Conservation (phyloP, 30 jellyfish, hydroid and myxozoan genomes). For the Hydractinia echinata region DNA sequence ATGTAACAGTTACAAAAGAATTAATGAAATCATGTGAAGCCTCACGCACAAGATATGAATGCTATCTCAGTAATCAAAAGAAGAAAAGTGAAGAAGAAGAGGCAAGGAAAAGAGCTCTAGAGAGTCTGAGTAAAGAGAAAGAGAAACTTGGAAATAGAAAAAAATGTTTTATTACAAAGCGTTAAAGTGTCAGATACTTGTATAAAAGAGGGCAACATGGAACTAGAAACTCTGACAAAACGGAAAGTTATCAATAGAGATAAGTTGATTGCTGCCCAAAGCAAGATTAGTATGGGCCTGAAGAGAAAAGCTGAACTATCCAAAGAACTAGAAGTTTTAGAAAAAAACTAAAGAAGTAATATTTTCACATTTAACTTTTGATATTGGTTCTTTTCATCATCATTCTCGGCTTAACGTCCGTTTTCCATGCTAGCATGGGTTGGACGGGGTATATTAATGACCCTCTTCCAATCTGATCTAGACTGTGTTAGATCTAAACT, state of each 20-base stretch:
- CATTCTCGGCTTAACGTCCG: too few relatives aligned
- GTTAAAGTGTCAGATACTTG: not conserved
- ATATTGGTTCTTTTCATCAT: too few relatives aligned
- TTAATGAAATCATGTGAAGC: constrained; percentile 8
- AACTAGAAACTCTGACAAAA: not conserved
- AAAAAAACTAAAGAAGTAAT: not conserved
- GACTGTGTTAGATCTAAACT: too few relatives aligned
- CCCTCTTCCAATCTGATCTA: too few relatives aligned
- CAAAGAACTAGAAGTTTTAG: not conserved
- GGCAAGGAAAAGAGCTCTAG: not conserved
- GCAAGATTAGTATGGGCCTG: constrained; percentile 8
- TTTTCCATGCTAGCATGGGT: too few relatives aligned
- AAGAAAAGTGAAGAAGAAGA: not conserved
- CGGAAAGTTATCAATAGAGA: not conserved
- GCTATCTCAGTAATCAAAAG: constrained; percentile 1
- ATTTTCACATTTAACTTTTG: not conserved
- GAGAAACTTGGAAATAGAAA: not conserved
- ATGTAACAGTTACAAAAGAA: constrained; percentile 3
- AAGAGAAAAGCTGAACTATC: not conserved
- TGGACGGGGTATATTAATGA: too few relatives aligned
- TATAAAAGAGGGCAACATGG: constrained; percentile 2
- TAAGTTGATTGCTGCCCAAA: constrained; percentile 4
- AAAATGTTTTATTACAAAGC: not conserved
- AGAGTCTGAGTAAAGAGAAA: not conserved
- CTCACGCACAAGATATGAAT: not conserved